Conservation (phyloP, 2,888 invertebrate species). For the Podabrus alpinus region DNA sequence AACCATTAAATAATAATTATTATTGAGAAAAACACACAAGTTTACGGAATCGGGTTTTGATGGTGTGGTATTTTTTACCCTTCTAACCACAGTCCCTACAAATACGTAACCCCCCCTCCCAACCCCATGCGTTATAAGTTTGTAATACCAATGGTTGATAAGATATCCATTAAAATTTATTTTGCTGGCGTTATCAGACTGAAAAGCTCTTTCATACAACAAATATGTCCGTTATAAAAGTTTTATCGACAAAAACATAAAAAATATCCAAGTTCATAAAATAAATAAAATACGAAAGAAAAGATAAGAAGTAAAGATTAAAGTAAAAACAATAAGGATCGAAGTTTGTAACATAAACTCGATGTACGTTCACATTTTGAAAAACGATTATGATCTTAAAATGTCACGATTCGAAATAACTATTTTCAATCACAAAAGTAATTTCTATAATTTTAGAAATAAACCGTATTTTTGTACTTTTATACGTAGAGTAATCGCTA, state of each 20-base stretch:
- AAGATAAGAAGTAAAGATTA: not conserved
- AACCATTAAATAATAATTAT: not conserved
- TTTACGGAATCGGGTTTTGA: not conserved
- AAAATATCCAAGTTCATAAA: not conserved
- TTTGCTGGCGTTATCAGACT: not conserved
- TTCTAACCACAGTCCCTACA: not conserved
- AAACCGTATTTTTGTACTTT: not conserved
- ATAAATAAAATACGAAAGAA: not conserved
- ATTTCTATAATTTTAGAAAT: slow-evolving; percentile 1
- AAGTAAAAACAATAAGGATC: not conserved
- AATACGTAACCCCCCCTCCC: not conserved
- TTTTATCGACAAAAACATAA: not conserved
- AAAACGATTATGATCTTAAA: not conserved
- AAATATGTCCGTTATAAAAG: slow-evolving; percentile 6
- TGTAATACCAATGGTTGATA: not conserved
- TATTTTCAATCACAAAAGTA: not conserved
- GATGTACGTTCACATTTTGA: not conserved
- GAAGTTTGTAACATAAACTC: not conserved
- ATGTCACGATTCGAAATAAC: not conserved
- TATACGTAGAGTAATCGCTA: not conserved
- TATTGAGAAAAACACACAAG: not conserved
- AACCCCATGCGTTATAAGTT: not conserved
- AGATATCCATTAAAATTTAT: not conserved
- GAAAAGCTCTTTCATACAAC: slow-evolving; percentile 7
- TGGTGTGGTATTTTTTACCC: not conserved